These are phyloP conservation scores for Pararge aegeria DNA, from an alignment of 1,140 invertebrate genomes.

Conservation along the genomic window DNA sequence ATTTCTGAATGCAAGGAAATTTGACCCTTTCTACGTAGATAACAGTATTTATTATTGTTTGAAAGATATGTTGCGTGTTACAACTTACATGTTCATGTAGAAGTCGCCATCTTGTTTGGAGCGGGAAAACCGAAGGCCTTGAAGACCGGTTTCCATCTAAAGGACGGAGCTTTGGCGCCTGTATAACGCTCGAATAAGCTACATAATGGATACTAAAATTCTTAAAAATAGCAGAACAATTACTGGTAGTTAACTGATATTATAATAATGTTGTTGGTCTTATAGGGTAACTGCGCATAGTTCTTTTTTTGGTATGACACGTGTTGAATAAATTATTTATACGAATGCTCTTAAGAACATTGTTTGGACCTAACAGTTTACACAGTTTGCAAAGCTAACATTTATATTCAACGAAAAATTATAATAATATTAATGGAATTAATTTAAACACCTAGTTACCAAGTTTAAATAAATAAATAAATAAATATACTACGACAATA, in stretches of 20 bases:
- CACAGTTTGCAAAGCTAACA: no score
- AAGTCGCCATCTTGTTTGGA: constrained; percentile 52
- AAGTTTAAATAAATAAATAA: no score
- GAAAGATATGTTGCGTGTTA: not conserved
- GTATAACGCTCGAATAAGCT: constrained; percentile 21
- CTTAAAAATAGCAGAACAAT: constrained; percentile 13
- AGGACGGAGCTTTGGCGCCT: constrained; percentile 39
- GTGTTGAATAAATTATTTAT: no score
- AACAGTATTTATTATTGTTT: constrained; percentile 11
- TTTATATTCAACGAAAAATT: no score
- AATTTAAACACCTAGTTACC: no score
- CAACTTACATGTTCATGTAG: not conserved
- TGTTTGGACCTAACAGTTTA: no score
- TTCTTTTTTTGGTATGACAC: no score
- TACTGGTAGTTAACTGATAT: constrained; percentile 8
- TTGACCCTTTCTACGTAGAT: not conserved
- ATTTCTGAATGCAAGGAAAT: not conserved
- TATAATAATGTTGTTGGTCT: not conserved
- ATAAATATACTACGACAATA: no score
- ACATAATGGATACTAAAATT: constrained; percentile 10
- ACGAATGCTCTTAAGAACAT: no score
- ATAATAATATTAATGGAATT: no score
- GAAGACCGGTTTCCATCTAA: constrained; percentile 57
- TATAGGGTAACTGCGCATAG: not conserved
- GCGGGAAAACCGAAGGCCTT: constrained; percentile 67